Base-by-base conservation (phyloP, 2,113 vertebrate genomes). In the Calonectris borealis region DNA sequence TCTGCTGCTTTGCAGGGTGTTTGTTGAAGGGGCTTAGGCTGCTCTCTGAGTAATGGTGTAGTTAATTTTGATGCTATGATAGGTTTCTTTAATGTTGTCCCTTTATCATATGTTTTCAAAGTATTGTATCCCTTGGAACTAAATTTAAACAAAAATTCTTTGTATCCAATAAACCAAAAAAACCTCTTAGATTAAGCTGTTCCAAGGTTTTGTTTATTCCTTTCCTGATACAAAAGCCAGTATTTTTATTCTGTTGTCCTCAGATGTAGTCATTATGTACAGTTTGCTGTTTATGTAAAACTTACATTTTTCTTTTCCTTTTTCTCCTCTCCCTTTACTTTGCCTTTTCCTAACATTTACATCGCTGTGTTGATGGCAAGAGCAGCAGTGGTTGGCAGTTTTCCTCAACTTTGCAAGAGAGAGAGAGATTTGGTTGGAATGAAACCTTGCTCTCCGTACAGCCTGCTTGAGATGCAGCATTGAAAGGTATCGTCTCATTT, bases 401-500 rank as follows among this genome's bases (percentile, higher is more conserved):
- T 98, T 96, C 95, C 93, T 97, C 86, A 78, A 40, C 89, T n/a
- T 91, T 79, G 85, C 64, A 34, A 97, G 88, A 95, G 68, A 93
- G 85, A 83, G 94, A 95, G 93, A 97, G 68, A 97, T 88, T 90
- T 94, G 97, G 93, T 95, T 97, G 96, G 96, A 98, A 97, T 97
- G 96, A 98, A 97, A 96, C 81, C 87, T 96, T 94, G 84, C 83
- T 96, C 91, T 95, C 94, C 77, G 2, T 94, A 94, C 97, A 96
- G 93, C 97, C 89, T 25, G 92, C 94, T 94, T 97, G 96, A 97
- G 97, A 97, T 93, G 90, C 97, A 96, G 78, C 97, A 94, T 55
- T 98, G 96, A 98, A 98, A 98, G 97, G 98, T 98, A 98, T 95
- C 16, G 8, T 94, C 73, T 97, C 42, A 88, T 97, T 96, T 97